phyloP scores from a whole-genome alignment of 2,797 vertebrate genomes.

The Thamnophis elegans region DNA sequence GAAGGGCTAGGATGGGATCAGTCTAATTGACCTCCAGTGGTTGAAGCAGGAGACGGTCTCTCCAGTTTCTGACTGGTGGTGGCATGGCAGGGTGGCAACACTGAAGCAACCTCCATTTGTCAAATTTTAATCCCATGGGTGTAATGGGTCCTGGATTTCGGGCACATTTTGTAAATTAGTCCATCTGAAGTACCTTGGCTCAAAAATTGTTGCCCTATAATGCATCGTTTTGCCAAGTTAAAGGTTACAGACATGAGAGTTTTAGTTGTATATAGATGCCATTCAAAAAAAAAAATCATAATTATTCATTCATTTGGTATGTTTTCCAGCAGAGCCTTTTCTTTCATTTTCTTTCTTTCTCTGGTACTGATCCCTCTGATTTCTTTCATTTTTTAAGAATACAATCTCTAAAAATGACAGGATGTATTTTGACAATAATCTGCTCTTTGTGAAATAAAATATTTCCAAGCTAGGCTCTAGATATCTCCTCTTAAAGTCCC shows the following conservation, averaged over 20 bases:
- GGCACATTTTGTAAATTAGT: background rate
- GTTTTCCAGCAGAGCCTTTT: background rate
- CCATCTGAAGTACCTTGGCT: background rate
- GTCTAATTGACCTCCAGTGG: background rate
- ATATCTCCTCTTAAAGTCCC: background rate
- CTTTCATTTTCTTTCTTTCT: background rate
- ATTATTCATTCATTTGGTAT: background rate
- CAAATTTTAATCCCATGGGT: background rate
- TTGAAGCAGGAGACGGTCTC: background rate
- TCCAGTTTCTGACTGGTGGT: background rate
- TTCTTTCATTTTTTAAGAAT: background rate
- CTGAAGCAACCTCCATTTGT: background rate
- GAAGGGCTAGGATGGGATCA: background rate
- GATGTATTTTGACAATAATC: background rate
- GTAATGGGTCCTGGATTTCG: background rate
- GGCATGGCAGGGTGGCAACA: background rate
- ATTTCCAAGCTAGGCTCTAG: background rate
- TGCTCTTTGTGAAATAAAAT: background rate
- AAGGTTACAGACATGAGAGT: background rate
- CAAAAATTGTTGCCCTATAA: background rate
- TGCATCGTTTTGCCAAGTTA: background rate
- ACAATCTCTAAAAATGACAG: background rate
- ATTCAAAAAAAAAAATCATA: background rate
- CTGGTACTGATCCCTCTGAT: constrained; percentile 6
- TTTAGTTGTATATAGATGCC: background rate